These are phyloP conservation scores for Australoheros facetus DNA, from an alignment of 2,797 vertebrate genomes.

Conservation along the genomic window DNA sequence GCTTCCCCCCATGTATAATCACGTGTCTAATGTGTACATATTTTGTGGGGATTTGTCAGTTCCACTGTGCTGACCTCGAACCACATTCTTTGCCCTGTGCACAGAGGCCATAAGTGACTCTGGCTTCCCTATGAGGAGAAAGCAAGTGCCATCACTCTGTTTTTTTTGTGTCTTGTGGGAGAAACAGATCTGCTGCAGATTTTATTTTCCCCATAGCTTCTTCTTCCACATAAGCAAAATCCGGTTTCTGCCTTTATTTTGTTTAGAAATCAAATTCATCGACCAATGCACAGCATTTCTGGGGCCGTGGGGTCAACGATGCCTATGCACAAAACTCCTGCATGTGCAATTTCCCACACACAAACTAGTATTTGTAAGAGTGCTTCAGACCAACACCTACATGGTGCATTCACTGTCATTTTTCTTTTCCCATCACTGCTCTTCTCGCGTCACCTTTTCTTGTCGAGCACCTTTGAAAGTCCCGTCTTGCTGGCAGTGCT, in stretches of 20 bases:
- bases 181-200: not conserved
- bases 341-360: not conserved
- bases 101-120: slow-evolving; percentile 34
- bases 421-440: not conserved
- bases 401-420: not conserved
- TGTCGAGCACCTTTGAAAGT: not conserved
- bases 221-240: not conserved
- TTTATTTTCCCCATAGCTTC: not conserved
- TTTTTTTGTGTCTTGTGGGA: slow-evolving; percentile 14
- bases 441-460: not conserved
- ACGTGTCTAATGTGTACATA: slow-evolving; percentile 54
- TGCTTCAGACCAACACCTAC: accelerated
- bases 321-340: not conserved
- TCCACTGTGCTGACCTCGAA: slow-evolving; percentile 56
- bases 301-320: not conserved
- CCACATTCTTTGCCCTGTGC: slow-evolving; percentile 41
- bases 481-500: not conserved
- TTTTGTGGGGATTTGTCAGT: slow-evolving; percentile 55
- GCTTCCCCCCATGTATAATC: slow-evolving; percentile 38
- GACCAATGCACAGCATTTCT: not conserved
- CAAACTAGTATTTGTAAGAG: not conserved
- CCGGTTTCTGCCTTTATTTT: not conserved
- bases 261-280: not conserved
- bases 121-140: slow-evolving; percentile 38
- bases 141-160: slow-evolving; percentile 14